phyloP scores from a whole-genome alignment of 2,113 vertebrate genomes.

The Gambusia holbrooki region DNA sequence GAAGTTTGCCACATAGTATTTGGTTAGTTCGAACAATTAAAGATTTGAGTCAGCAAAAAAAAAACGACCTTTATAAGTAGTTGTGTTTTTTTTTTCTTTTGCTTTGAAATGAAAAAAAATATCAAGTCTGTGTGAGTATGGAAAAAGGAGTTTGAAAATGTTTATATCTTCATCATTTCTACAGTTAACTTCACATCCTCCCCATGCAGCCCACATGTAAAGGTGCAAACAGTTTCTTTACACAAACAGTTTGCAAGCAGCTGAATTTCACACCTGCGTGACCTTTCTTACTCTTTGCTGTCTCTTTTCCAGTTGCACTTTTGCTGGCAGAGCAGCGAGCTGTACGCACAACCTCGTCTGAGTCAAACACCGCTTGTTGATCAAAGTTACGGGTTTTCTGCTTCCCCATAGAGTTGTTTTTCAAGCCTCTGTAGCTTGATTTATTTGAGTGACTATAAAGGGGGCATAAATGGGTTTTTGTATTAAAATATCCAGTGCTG shows the following conservation, averaged over 20 bases:
- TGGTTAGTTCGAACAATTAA: background rate
- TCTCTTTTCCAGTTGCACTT: background rate
- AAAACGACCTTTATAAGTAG: background rate
- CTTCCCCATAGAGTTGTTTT: background rate
- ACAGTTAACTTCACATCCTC: background rate
- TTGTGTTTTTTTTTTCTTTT: too few species aligned
- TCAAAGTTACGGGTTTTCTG: background rate
- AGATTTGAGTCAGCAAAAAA: background rate
- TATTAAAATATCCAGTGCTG: too few species aligned
- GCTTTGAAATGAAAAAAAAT: too few species aligned
- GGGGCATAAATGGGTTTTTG: too few species aligned
- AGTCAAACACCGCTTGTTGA: background rate
- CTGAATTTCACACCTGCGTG: conserved; percentile 23
- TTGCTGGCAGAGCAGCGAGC: background rate
- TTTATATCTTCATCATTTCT: background rate
- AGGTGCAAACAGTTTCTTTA: background rate
- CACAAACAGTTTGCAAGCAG: background rate
- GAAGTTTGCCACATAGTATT: background rate
- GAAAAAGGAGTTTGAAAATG: too few species aligned
- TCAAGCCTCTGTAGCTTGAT: background rate
- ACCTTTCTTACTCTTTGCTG: conserved; percentile 1
- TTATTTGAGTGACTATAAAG: background rate
- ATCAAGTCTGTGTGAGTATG: too few species aligned
- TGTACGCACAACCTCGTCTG: background rate
- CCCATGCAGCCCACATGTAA: background rate